Conservation (phyloP, 2,888 invertebrate genomes). For the Trissoscelio sp. region DNA sequence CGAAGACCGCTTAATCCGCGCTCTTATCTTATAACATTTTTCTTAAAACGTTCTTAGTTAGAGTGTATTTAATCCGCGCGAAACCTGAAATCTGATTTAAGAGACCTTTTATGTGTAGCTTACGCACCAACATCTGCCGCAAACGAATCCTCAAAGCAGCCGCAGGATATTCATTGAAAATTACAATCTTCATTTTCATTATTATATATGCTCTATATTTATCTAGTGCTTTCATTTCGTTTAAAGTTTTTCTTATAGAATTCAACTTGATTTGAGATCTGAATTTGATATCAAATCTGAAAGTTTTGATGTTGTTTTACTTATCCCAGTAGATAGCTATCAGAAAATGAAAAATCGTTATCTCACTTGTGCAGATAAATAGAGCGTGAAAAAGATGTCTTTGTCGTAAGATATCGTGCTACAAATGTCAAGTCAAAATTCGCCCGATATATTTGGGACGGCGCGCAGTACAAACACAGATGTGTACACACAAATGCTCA, state of each 20-base stretch:
- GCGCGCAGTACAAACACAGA: conserved; percentile 11
- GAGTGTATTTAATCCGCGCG: conserved; percentile 44
- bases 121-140: conserved; percentile 29
- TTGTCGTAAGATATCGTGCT: conserved; percentile 40
- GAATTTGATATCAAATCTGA: background rate
- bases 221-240: background rate
- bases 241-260: background rate
- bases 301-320: conserved; percentile 12
- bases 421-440: conserved; percentile 53
- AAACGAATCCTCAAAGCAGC: conserved; percentile 27
- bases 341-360: conserved; percentile 52
- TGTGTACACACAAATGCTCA: conserved; percentile 3
- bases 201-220: too few relatives aligned
- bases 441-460: conserved; percentile 37
- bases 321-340: conserved; percentile 30
- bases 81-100: conserved; percentile 47
- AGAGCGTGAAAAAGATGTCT: conserved; percentile 46
- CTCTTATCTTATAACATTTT: conserved; percentile 54
- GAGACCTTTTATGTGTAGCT: conserved; percentile 42
- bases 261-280: background rate
- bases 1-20: conserved; percentile 43
- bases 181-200: background rate
- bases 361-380: conserved; percentile 41
- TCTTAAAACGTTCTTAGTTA: conserved; percentile 45
- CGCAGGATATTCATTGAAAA: conserved; percentile 3